phyloP scores from a whole-genome alignment of 1,140 invertebrate genomes.

The Drosophila chauvacae region DNA sequence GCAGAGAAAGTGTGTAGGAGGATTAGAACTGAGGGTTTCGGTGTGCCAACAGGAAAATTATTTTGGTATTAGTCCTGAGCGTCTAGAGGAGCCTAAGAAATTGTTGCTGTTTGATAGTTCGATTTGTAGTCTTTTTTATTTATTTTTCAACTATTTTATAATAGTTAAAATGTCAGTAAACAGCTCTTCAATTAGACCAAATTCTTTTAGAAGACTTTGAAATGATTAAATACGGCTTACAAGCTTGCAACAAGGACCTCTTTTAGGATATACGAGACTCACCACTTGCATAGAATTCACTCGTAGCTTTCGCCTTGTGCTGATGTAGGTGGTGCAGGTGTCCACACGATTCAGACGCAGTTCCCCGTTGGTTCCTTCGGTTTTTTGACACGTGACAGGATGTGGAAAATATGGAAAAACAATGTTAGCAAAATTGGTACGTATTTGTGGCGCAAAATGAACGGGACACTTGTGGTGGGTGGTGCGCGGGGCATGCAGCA shows the following conservation, averaged over 20 bases:
- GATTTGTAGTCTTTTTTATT: background rate
- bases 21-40: no score
- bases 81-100: background rate
- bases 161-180: no score
- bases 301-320: constrained; percentile 81
- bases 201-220: background rate
- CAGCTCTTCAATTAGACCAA: background rate
- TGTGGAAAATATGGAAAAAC: background rate
- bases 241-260: background rate
- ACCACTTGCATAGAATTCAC: constrained; percentile 83
- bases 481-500: constrained; percentile 38
- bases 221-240: no score
- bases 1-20: background rate
- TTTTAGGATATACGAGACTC: constrained; percentile 1
- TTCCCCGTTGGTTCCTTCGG: constrained; percentile 85
- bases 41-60: no score
- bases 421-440: background rate
- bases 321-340: constrained; percentile 88
- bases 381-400: background rate
- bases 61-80: no score
- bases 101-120: background rate
- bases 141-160: background rate
- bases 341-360: constrained; percentile 87
- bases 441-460: background rate
- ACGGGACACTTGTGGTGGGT: constrained; percentile 7